Percentiles rank a stretch among this genome's conserved stretches.
Conservation (phyloP, 2,888 invertebrate species). For the Tetheella fluctuosa region DNA sequence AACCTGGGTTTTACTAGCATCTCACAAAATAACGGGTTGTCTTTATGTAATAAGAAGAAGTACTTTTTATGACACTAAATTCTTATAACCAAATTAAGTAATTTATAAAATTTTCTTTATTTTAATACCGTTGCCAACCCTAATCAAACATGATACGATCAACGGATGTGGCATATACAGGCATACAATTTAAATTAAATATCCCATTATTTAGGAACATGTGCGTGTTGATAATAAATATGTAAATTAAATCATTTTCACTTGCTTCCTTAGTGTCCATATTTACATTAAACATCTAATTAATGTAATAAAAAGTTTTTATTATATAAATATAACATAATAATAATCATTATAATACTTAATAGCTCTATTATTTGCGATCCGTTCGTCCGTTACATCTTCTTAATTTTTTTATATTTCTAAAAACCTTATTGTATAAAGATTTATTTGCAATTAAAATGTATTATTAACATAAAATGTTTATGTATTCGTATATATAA, state of each 20-base stretch:
- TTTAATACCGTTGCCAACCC: not conserved
- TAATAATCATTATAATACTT: not conserved
- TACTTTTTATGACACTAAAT: too few relatives aligned
- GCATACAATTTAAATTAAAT: not conserved
- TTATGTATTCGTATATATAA: too few relatives aligned
- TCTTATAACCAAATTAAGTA: too few relatives aligned
- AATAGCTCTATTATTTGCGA: not conserved
- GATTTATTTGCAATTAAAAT: too few relatives aligned
- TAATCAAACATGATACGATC: not conserved
- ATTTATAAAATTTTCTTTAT: too few relatives aligned
- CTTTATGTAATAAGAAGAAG: too few relatives aligned
- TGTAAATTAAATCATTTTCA: not conserved
- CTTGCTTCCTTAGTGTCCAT: not conserved
- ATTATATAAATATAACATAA: not conserved
- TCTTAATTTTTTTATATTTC: too few relatives aligned
- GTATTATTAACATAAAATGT: too few relatives aligned
- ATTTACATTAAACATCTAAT: not conserved
- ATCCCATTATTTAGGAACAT: not conserved
- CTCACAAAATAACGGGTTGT: too few relatives aligned
- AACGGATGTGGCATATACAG: conserved; percentile 1
- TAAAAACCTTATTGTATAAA: too few relatives aligned
- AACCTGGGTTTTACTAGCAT: too few relatives aligned
- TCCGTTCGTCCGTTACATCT: too few relatives aligned
- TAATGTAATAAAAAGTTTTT: not conserved
- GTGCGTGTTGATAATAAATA: not conserved